phyloP scores from a whole-genome alignment of 1,140 invertebrate genomes.

The Lasioglossum baleicum region DNA sequence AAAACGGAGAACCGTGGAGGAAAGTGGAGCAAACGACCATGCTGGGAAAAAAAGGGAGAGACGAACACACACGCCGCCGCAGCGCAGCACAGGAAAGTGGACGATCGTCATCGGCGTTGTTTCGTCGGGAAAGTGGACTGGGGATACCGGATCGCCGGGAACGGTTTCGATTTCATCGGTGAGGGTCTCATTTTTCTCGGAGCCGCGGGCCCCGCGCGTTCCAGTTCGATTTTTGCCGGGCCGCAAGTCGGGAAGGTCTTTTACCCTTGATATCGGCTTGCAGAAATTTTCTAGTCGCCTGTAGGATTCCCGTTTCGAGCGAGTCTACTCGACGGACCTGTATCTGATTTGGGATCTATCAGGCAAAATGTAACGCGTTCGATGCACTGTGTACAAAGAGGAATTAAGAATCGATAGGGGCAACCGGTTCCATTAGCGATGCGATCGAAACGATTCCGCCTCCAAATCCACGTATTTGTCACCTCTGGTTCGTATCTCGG shows the following conservation, averaged over 20 bases:
- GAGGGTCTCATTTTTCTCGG: conserved; percentile 47
- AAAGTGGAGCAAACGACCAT: conserved; percentile 55
- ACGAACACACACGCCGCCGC: conserved; percentile 20
- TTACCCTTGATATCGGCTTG: conserved; percentile 10
- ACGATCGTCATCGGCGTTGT: conserved; percentile 42
- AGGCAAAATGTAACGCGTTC: no score
- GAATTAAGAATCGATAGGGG: conserved; percentile 39
- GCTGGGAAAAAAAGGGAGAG: neutral
- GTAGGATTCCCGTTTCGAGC: no score
- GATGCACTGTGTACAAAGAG: neutral
- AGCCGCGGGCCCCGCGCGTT: conserved; percentile 1
- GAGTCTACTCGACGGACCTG: no score
- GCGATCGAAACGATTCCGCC: conserved; percentile 14
- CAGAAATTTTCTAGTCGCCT: no score
- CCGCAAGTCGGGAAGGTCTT: conserved; percentile 10
- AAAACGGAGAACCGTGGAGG: conserved; percentile 11
- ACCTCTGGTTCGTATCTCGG: conserved; percentile 8
- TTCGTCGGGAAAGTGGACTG: conserved; percentile 59
- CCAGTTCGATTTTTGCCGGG: conserved; percentile 48
- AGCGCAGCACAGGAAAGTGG: conserved; percentile 49
- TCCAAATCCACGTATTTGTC: conserved; percentile 44
- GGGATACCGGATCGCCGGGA: conserved; percentile 45
- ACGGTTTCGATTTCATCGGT: conserved; percentile 60
- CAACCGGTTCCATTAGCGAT: conserved; percentile 49
- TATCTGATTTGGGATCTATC: no score